Percentiles rank a stretch among this genome's conserved stretches.
Conservation (phyloP, 2,888 invertebrate genomes). For the Lepidocyrtoides sp. region DNA sequence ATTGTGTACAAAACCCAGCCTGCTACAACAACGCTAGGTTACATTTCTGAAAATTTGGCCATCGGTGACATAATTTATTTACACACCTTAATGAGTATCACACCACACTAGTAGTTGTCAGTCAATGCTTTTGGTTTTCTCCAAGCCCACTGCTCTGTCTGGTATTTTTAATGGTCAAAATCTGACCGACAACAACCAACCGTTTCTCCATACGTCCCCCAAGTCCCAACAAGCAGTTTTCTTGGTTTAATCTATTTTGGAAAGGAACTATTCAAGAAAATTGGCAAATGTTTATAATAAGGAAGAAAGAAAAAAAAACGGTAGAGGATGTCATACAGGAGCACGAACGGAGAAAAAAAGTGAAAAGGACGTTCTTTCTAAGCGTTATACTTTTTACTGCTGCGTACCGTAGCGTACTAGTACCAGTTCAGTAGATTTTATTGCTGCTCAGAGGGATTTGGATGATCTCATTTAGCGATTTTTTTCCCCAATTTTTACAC, state of each 20-base stretch:
- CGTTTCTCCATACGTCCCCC: no score
- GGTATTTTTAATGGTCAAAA: background rate
- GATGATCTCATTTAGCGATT: constrained; percentile 75
- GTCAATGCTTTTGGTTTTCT: no score
- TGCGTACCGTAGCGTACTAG: no score
- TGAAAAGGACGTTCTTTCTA: constrained; percentile 38
- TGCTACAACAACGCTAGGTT: no score
- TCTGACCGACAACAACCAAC: constrained; percentile 5
- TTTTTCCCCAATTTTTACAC: constrained; percentile 56
- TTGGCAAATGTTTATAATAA: constrained; percentile 52
- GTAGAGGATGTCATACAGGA: background rate
- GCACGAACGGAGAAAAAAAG: background rate
- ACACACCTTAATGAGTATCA: no score
- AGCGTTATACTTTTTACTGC: constrained; percentile 25
- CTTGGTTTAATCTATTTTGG: background rate
- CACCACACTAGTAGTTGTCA: no score
- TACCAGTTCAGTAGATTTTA: constrained; percentile 55
- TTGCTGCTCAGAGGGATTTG: constrained; percentile 67
- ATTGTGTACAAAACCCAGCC: no score
- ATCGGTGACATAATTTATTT: no score
- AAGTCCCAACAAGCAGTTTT: background rate
- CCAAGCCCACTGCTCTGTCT: no score
- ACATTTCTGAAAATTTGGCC: no score
- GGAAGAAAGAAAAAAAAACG: background rate
- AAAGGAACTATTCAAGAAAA: constrained; percentile 12